phyloP scores from a whole-genome alignment of 2,113 vertebrate genomes.

The Lathamus discolor region DNA sequence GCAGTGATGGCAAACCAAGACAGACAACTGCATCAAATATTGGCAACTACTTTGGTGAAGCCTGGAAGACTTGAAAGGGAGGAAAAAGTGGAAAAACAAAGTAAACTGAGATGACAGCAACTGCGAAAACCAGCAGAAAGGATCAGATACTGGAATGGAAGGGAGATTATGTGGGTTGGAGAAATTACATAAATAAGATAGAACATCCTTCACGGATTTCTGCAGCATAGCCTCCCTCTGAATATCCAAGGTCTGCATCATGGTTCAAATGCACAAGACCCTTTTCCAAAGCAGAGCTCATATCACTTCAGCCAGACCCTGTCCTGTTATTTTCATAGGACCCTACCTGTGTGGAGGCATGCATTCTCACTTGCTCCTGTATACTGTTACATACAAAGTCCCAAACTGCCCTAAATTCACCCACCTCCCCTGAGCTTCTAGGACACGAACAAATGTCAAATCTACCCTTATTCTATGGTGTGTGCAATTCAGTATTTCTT shows the following conservation, averaged over 20 bases:
- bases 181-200: background rate
- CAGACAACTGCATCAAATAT: background rate
- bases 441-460: background rate
- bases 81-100: background rate
- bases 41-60: background rate
- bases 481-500: background rate
- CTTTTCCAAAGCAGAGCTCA: background rate
- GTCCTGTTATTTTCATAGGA: background rate
- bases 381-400: background rate
- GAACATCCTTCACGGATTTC: background rate
- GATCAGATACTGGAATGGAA: background rate
- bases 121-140: background rate
- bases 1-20: background rate
- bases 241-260: accelerated
- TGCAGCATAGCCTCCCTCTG: background rate
- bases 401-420: background rate
- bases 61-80: background rate
- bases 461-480: background rate
- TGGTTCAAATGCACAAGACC: background rate
- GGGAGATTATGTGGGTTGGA: background rate
- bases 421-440: background rate
- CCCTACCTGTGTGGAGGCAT: background rate
- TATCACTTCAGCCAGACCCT: background rate
- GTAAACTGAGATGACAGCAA: background rate
- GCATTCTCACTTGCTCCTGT: background rate